Percentiles rank a stretch among this genome's conserved stretches.
phyloP scores from a whole-genome alignment of 2,113 vertebrate genomes.

The Lepus americanus region DNA sequence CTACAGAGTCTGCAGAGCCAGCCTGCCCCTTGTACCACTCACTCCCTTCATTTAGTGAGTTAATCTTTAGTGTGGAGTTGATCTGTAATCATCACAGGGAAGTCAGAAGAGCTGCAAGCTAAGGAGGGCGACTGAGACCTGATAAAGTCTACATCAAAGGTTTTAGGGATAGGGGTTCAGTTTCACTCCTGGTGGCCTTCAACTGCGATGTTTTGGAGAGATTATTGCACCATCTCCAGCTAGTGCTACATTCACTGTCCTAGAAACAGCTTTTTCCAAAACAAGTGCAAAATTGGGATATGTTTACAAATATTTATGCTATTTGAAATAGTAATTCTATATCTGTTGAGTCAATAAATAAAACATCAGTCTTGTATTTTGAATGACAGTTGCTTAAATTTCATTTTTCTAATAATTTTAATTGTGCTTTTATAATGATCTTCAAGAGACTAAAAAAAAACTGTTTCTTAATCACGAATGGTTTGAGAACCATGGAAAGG shows the following conservation, averaged over 20 bases:
- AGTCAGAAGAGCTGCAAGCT: too few relatives aligned
- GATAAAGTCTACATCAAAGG: too few relatives aligned
- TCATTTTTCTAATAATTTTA: conserved; percentile 24
- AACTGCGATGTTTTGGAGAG: rapidly evolving
- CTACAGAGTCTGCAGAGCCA: too few relatives aligned
- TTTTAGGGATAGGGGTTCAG: too few relatives aligned
- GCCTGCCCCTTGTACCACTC: too few relatives aligned
- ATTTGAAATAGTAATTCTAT: neutral
- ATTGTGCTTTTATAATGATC: neutral
- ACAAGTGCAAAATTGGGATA: neutral
- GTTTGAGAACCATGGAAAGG: neutral
- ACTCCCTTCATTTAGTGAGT: too few relatives aligned
- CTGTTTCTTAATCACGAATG: neutral
- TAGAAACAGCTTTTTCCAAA: neutral
- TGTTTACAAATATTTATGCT: neutral
- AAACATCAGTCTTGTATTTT: neutral
- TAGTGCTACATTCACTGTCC: neutral
- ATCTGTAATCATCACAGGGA: too few relatives aligned
- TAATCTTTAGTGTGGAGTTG: too few relatives aligned
- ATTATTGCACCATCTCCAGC: neutral
- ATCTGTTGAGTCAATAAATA: conserved; percentile 26
- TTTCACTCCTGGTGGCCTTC: neutral
- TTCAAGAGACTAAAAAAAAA: neutral
- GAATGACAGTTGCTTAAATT: neutral
- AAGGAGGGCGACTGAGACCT: too few relatives aligned